These are phyloP conservation scores for Melanotaenia boesemani DNA, from an alignment of 2,797 vertebrate species.

Conservation along the genomic window DNA sequence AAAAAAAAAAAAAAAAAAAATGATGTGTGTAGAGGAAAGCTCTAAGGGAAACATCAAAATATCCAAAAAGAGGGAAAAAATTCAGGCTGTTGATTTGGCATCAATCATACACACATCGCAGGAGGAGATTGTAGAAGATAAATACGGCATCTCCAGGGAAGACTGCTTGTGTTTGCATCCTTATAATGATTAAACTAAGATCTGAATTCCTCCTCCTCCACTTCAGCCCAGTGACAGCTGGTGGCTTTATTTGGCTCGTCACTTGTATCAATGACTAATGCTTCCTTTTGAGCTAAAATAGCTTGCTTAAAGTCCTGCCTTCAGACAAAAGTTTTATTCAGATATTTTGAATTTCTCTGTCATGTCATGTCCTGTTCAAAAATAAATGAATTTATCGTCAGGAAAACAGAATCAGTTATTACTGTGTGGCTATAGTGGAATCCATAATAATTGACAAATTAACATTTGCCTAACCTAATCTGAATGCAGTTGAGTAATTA, in stretches of 20 bases:
- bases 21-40: background rate
- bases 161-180: background rate
- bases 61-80: background rate
- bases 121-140: slow-evolving; percentile 12
- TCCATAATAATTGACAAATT: slow-evolving; percentile 3
- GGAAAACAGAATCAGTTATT: background rate
- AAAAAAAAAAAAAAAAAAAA: too few relatives aligned
- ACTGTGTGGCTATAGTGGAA: background rate
- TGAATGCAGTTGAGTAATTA: slow-evolving; percentile 31
- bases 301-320: background rate
- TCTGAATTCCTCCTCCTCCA: slow-evolving; percentile 25
- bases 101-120: slow-evolving; percentile 7
- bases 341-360: slow-evolving; percentile 8
- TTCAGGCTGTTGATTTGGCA: slow-evolving; percentile 16
- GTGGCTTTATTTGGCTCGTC: slow-evolving; percentile 38
- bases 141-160: slow-evolving; percentile 12
- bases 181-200: slow-evolving; percentile 10
- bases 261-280: slow-evolving; percentile 11
- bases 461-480: slow-evolving; percentile 14
- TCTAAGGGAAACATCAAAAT: slow-evolving; percentile 3
- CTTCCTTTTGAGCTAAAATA: slow-evolving; percentile 24
- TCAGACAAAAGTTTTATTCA: slow-evolving; percentile 17
- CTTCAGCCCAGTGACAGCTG: slow-evolving; percentile 36
- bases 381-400: background rate
- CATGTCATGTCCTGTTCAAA: background rate